Percentiles rank a stretch among this genome's conserved stretches.
These are phyloP conservation scores for Sanderia malayensis DNA, from an alignment of 30 jellyfish, hydroid and myxozoan genomes.

Conservation along the genomic window DNA sequence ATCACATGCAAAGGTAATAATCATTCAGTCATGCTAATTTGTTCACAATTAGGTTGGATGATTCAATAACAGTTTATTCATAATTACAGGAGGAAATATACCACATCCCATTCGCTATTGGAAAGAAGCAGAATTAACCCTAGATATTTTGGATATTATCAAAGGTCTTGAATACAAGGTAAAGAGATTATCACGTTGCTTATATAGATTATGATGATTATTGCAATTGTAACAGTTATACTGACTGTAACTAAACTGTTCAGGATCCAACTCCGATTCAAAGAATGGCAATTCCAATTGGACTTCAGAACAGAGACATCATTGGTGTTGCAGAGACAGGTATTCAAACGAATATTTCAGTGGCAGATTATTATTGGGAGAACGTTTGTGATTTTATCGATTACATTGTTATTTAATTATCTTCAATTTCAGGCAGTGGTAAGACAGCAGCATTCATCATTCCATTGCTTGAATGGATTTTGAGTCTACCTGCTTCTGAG, in stretches of 20 bases:
- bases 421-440: constrained; percentile 98
- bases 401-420: too few relatives aligned
- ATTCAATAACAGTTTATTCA: too few relatives aligned
- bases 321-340: constrained; percentile 99
- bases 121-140: constrained; percentile 80
- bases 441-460: constrained; percentile 98
- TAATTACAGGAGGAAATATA: constrained; percentile 84
- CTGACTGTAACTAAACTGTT: too few relatives aligned
- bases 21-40: too few relatives aligned
- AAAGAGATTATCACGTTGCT: not conserved
- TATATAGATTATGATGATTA: too few relatives aligned
- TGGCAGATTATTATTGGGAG: too few relatives aligned
- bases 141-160: constrained; percentile 76
- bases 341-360: too few relatives aligned
- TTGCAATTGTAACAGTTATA: too few relatives aligned
- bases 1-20: constrained; percentile 82
- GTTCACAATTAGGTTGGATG: too few relatives aligned
- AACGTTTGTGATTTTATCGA: too few relatives aligned
- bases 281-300: constrained; percentile 97
- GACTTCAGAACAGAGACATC: constrained; percentile 90
- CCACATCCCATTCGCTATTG: constrained; percentile 93
- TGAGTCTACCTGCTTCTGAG: constrained; percentile 87
- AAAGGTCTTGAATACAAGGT: constrained; percentile 88
- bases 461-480: constrained; percentile 94
- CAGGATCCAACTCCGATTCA: constrained; percentile 99